Conservation (phyloP, 2,797 vertebrate species). For the Coendou prehensilis region DNA sequence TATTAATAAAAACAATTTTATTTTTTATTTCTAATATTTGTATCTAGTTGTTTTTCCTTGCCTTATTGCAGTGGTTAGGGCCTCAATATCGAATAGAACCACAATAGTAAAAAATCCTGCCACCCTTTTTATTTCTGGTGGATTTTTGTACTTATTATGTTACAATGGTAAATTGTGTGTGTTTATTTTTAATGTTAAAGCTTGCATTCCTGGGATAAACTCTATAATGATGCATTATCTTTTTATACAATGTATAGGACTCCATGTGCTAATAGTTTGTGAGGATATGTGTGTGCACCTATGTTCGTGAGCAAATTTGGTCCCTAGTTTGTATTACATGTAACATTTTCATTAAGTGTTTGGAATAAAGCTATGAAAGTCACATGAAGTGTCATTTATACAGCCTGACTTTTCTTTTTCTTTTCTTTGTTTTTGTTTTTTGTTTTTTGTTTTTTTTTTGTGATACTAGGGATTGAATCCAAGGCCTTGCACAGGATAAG, state of each 20-base stretch:
- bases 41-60: background rate
- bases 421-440: too few relatives aligned
- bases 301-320: background rate
- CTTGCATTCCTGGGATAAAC: background rate
- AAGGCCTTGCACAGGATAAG: background rate
- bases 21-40: background rate
- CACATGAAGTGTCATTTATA: background rate
- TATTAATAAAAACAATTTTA: background rate
- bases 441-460: background rate
- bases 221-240: background rate
- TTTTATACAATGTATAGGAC: background rate
- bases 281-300: background rate
- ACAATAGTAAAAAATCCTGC: background rate
- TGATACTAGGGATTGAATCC: background rate
- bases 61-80: background rate
- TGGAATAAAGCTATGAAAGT: background rate
- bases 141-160: background rate
- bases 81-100: background rate
- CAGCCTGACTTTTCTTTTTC: too few relatives aligned
- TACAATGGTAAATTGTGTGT: background rate
- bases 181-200: background rate
- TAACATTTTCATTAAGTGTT: background rate
- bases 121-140: background rate
- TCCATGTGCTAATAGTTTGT: background rate
- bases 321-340: background rate